Evolutionary conservation across 2,113 vertebrate genomes (phyloP).

Genomic region (Dascyllus trimaculatus): DNA sequence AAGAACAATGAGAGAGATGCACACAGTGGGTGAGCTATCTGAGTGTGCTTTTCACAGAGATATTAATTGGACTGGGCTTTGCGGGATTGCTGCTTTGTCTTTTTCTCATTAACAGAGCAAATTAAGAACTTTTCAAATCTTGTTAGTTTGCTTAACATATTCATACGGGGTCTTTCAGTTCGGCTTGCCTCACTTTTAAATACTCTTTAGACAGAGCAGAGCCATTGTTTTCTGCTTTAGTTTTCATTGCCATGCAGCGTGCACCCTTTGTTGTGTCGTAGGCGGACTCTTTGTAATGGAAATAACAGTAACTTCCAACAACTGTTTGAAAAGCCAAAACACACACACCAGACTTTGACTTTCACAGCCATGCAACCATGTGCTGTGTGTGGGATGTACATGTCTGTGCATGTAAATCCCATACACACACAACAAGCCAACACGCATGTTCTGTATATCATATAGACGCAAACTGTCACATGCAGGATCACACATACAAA

Average conservation of each 20-base stretch:
- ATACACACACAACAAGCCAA: not conserved
- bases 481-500: not conserved
- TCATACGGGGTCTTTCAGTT: conserved; percentile 52
- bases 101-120: conserved; percentile 73
- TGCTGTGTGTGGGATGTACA: not conserved
- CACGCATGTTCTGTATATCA: conserved; percentile 2
- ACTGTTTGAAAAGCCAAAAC: conserved; percentile 46
- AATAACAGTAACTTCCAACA: conserved; percentile 64
- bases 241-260: conserved; percentile 54
- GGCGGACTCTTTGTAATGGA: conserved; percentile 69
- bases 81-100: conserved; percentile 61
- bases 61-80: conserved; percentile 71
- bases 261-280: conserved; percentile 66
- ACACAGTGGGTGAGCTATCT: conserved; percentile 29
- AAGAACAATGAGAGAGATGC: conserved; percentile 34
- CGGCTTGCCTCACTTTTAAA: conserved; percentile 68
- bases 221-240: conserved; percentile 65
- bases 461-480: not conserved
- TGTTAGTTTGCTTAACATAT: conserved; percentile 63
- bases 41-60: conserved; percentile 45
- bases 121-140: conserved; percentile 70
- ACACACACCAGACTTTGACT: conserved; percentile 19
- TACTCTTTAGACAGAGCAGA: conserved; percentile 61
- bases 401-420: not conserved
- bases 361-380: not conserved